phyloP scores from a whole-genome alignment of 2,888 invertebrate genomes.

The Synanthedon formicaeformis region DNA sequence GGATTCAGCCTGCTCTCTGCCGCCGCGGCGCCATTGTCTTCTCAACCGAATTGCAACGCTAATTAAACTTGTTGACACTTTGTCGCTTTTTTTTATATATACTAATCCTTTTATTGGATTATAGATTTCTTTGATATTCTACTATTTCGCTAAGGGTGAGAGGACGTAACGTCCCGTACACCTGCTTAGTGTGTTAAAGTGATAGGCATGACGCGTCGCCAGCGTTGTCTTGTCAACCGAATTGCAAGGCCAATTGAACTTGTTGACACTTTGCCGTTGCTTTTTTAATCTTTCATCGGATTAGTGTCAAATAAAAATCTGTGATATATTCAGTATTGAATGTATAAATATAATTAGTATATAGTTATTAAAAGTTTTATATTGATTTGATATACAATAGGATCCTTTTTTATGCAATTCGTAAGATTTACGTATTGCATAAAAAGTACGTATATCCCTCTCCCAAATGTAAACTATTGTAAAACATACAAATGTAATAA shows the following conservation, averaged over 20 bases:
- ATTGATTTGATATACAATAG: no score
- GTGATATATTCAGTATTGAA: no score
- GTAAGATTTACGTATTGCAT: no score
- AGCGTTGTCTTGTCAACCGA: slow-evolving; percentile 43
- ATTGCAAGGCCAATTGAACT: slow-evolving; percentile 26
- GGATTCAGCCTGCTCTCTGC: slow-evolving; percentile 62
- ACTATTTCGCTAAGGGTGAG: neutral
- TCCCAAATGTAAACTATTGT: no score
- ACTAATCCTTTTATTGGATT: slow-evolving; percentile 18
- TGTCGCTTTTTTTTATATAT: slow-evolving; percentile 23
- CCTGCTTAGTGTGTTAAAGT: slow-evolving; percentile 36
- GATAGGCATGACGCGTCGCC: neutral
- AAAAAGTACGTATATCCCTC: no score
- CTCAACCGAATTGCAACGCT: slow-evolving; percentile 60
- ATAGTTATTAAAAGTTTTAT: no score
- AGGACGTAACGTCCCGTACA: slow-evolving; percentile 37
- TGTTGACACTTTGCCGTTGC: slow-evolving; percentile 7
- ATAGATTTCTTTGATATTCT: slow-evolving; percentile 4
- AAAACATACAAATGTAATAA: no score
- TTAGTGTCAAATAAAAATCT: no score
- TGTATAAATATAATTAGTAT: no score
- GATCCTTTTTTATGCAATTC: no score
- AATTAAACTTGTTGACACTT: slow-evolving; percentile 67
- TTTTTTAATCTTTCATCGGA: no score
- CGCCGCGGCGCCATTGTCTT: slow-evolving; percentile 64